Conservation (phyloP, 2,888 invertebrate genomes). For the Brassicogethes aeneus region DNA sequence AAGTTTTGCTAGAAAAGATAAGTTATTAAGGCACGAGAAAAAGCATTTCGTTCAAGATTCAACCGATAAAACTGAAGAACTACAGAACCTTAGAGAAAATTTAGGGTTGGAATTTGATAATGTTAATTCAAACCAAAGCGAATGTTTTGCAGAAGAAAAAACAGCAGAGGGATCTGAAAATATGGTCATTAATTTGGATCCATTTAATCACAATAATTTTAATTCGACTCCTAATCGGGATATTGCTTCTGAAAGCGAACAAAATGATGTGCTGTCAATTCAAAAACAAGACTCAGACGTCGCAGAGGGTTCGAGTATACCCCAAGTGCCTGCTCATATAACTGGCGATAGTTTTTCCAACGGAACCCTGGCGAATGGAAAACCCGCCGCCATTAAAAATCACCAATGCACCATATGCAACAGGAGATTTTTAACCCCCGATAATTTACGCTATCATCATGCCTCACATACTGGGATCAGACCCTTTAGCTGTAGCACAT, state of each 20-base stretch:
- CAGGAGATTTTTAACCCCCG: slow-evolving; percentile 30
- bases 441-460: slow-evolving; percentile 26
- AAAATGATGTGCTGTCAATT: slow-evolving; percentile 9
- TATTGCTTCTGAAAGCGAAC: slow-evolving; percentile 20
- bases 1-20: slow-evolving; percentile 60
- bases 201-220: slow-evolving; percentile 43
- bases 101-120: slow-evolving; percentile 10
- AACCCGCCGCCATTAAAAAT: slow-evolving; percentile 9
- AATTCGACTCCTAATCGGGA: slow-evolving; percentile 23
- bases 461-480: slow-evolving; percentile 33
- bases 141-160: background rate
- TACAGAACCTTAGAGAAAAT: slow-evolving; percentile 32
- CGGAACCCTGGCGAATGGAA: background rate
- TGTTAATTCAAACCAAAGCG: background rate
- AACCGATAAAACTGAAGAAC: slow-evolving; percentile 30
- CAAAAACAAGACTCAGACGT: slow-evolving; percentile 8
- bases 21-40: slow-evolving; percentile 57
- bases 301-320: slow-evolving; percentile 18
- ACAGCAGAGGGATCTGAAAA: slow-evolving; percentile 22
- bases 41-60: slow-evolving; percentile 45
- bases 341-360: slow-evolving; percentile 27
- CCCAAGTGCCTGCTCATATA: slow-evolving; percentile 30
- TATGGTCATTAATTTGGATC: slow-evolving; percentile 51
- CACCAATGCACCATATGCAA: slow-evolving; percentile 26
- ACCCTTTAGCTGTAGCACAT: slow-evolving; percentile 55